Base-by-base conservation (phyloP, 1,140 invertebrate genomes). In the Acyrthosiphon pisum region DNA sequence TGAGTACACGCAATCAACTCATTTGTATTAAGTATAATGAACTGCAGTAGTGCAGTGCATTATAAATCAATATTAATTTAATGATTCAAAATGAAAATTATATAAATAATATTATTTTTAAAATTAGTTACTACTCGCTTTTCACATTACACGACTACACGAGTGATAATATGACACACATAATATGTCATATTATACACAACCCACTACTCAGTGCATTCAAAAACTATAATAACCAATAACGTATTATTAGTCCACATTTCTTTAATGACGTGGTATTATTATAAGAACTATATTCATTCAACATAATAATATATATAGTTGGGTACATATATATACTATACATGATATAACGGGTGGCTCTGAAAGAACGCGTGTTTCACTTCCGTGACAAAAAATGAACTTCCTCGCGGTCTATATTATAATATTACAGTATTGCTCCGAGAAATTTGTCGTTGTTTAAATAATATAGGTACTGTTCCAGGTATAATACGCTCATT, bases 311-410 rank as follows among this genome's bases (percentile, higher is more conserved):
- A 68, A 22, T 53, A 23, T 83, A 37, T 22, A 84, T 41, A 26
- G 37, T 2, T 83, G 41, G 37, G 37, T 83, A 37, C 3, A 35
- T 30, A 23, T 37, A 83, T 37, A 30, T 14, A 53, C 3, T 2
- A 41, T 41, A 68, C 23, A 44, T 22, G 1, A 44, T 44, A 44
- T 26, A 84, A 84, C 83, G 37, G 37, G 37, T 44, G 22, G 20
- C 8, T 26, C 37, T 26, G 14, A 41, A 84, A 84, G 22, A 26
- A 41, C 37, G 84, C 44, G 44, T 87, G 84, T 87, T 87, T 48
- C 11, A 87, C 84, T 87, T 87, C 41, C 84, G 26, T 87, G 44
- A n/a, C 84, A n/a, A n/a, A 84, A 56, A 76, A 87, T n/a, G 30
- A n/a, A 87, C 26, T 46, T 86, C 35, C 22, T 44, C 23, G 14